Evolutionary conservation across 2,113 vertebrate species (phyloP).

Genomic region (Apeltes quadracus): DNA sequence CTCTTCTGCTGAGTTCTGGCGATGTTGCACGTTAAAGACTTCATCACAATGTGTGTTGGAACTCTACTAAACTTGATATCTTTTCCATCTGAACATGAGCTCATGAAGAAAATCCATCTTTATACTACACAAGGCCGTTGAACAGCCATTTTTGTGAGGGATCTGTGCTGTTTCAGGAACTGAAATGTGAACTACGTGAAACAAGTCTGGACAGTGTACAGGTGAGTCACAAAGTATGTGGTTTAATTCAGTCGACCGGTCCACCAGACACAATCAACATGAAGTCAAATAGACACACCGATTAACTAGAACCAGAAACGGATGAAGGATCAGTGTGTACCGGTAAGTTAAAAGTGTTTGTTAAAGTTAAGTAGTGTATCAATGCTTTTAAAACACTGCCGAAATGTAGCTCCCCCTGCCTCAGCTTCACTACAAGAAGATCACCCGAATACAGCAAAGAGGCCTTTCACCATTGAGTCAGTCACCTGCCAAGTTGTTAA

Average conservation of each 20-base stretch:
- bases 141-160: not conserved
- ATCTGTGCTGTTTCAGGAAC: not conserved
- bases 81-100: slow-evolving; percentile 16
- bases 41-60: slow-evolving; percentile 10
- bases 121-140: not conserved
- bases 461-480: slow-evolving; percentile 25
- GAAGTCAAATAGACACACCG: not conserved
- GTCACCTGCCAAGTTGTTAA: slow-evolving; percentile 54
- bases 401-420: not conserved
- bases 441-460: slow-evolving; percentile 24
- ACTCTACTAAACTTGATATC: not conserved
- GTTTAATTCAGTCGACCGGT: slow-evolving; percentile 16
- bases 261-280: not conserved
- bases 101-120: slow-evolving; percentile 11
- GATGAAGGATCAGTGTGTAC: too few relatives aligned
- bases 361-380: too few relatives aligned
- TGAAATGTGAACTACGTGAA: not conserved
- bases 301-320: not conserved
- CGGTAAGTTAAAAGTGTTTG: too few relatives aligned
- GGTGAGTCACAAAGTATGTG: slow-evolving; percentile 8
- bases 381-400: not conserved
- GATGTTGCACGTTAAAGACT: not conserved
- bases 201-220: not conserved
- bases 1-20: slow-evolving; percentile 27
- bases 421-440: not conserved